Percentiles rank a stretch among this genome's conserved stretches.
Conservation (phyloP, 2,797 vertebrate genomes). For the Gila robusta region DNA sequence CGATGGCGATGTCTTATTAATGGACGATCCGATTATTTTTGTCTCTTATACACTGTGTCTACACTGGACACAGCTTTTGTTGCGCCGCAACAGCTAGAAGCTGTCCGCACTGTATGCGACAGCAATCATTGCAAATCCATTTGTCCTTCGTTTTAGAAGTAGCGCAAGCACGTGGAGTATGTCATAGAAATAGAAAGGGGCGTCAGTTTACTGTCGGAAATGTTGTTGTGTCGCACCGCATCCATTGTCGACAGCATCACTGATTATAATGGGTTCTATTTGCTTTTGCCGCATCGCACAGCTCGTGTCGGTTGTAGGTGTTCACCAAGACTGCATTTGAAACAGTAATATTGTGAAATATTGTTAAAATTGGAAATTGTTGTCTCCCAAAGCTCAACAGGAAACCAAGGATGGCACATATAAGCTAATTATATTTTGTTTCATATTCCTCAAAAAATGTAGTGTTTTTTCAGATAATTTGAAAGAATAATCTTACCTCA, state of each 20-base stretch:
- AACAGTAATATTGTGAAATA: neutral
- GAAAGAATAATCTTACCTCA: constrained; percentile 12
- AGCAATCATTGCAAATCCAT: neutral
- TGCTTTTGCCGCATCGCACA: too few species aligned
- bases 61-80: too few species aligned
- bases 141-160: neutral
- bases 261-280: neutral
- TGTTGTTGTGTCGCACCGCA: neutral
- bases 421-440: neutral
- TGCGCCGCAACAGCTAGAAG: too few species aligned
- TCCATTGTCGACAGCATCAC: neutral
- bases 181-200: neutral
- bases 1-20: too few species aligned
- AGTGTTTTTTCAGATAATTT: neutral
- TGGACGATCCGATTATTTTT: too few species aligned
- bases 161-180: neutral
- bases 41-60: too few species aligned
- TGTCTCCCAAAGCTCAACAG: neutral
- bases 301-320: neutral
- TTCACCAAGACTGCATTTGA: neutral
- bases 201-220: neutral
- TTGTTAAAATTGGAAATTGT: neutral
- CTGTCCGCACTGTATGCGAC: neutral
- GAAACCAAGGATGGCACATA: neutral
- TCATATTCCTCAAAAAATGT: neutral